These are phyloP conservation scores for Drosophila pandora DNA, from an alignment of 1,140 invertebrate genomes.

Conservation along the genomic window DNA sequence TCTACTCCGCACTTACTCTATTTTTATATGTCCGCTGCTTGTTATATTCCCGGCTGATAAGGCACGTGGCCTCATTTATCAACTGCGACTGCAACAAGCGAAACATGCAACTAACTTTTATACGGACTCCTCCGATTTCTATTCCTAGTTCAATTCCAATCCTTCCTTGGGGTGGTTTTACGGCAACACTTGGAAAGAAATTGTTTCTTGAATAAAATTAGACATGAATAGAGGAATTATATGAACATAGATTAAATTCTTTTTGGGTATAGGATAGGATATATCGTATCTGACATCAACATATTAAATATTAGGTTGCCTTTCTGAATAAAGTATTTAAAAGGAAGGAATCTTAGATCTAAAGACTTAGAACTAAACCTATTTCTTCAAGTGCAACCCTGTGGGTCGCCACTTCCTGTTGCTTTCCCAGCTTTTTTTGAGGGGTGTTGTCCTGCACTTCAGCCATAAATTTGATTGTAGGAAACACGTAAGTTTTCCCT, in stretches of 20 bases:
- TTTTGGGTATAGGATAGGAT: neutral
- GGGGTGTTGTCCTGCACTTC: constrained; percentile 60
- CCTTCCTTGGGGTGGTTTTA: constrained; percentile 31
- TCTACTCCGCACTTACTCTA: constrained; percentile 36
- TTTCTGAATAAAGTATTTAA: too few species aligned
- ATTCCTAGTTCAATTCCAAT: constrained; percentile 43
- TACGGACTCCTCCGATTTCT: constrained; percentile 40
- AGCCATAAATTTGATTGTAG: constrained; percentile 73
- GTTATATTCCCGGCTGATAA: constrained; percentile 68
- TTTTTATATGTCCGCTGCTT: constrained; percentile 67
- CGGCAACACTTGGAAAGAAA: constrained; percentile 2
- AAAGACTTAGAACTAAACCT: too few species aligned
- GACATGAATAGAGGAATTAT: neutral
- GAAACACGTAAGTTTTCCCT: constrained; percentile 61
- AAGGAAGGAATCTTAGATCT: too few species aligned
- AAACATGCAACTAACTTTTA: constrained; percentile 58
- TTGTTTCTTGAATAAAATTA: neutral
- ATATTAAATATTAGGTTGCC: too few species aligned
- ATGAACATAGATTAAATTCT: too few species aligned
- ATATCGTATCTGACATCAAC: too few species aligned
- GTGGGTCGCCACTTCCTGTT: constrained; percentile 32
- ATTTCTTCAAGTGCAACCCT: constrained; percentile 11
- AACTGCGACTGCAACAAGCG: constrained; percentile 66
- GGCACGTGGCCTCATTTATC: constrained; percentile 81
- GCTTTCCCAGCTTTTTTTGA: neutral